These are phyloP conservation scores for Xanthia togata DNA, from an alignment of 2,888 invertebrate species.

Conservation along the genomic window DNA sequence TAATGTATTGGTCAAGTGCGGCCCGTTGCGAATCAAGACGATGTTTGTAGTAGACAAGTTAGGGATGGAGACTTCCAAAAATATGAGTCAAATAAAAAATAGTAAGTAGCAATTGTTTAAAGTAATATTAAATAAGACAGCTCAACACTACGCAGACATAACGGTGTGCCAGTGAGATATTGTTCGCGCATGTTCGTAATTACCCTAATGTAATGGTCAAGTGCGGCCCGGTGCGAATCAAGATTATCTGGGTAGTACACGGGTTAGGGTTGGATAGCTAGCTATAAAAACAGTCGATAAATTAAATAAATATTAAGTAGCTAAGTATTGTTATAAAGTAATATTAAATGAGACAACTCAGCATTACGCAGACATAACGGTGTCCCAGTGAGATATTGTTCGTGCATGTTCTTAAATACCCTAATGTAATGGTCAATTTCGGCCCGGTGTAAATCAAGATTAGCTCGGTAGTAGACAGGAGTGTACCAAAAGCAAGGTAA, in stretches of 20 bases:
- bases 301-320: background rate
- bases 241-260: slow-evolving; percentile 14
- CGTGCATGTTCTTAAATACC: slow-evolving; percentile 24
- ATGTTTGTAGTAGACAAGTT: background rate
- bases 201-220: slow-evolving; percentile 49
- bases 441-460: slow-evolving; percentile 28
- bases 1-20: slow-evolving; percentile 55
- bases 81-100: background rate
- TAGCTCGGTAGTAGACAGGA: slow-evolving; percentile 9
- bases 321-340: background rate
- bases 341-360: background rate
- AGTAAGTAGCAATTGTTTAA: background rate
- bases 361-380: slow-evolving; percentile 32
- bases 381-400: slow-evolving; percentile 40
- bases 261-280: slow-evolving; percentile 33
- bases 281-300: background rate
- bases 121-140: slow-evolving; percentile 12
- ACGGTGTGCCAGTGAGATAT: slow-evolving; percentile 41
- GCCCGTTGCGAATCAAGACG: slow-evolving; percentile 31
- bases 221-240: slow-evolving; percentile 47
- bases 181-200: slow-evolving; percentile 38
- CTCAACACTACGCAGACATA: slow-evolving; percentile 37
- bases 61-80: slow-evolving; percentile 6
- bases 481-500: background rate
- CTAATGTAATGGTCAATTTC: slow-evolving; percentile 51